These are phyloP conservation scores for Macropus fuliginosus DNA, from an alignment of 2,797 vertebrate species.

Conservation along the genomic window DNA sequence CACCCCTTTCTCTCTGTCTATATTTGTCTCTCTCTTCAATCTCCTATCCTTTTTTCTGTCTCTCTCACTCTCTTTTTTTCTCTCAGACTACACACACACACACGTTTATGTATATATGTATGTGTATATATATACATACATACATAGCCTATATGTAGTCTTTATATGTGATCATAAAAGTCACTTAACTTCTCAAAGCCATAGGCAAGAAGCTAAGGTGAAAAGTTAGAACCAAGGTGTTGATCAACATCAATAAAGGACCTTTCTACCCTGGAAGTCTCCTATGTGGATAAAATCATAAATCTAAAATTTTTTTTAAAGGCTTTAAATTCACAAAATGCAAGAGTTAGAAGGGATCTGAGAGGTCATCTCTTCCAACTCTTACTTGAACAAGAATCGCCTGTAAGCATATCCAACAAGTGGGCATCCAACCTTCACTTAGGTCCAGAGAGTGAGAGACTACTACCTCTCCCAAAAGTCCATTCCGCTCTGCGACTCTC, in stretches of 20 bases:
- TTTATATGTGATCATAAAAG: background rate
- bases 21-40: background rate
- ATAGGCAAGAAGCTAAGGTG: background rate
- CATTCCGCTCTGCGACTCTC: background rate
- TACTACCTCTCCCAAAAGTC: background rate
- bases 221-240: background rate
- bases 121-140: background rate
- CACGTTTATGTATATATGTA: background rate
- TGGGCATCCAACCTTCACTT: background rate
- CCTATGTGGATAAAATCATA: background rate
- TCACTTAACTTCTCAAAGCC: background rate
- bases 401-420: background rate
- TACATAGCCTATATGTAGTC: background rate
- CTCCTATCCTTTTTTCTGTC: background rate
- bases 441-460: background rate
- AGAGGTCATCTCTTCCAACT: background rate
- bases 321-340: background rate
- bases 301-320: background rate
- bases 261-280: background rate
- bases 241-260: background rate
- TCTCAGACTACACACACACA: background rate
- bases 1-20: background rate
- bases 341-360: background rate
- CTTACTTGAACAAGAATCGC: background rate
- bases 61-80: background rate